Evolutionary conservation across 1,140 invertebrate genomes (phyloP), one percentile per base, ranked within the genome.

Genomic region (Portunus trituberculatus): DNA sequence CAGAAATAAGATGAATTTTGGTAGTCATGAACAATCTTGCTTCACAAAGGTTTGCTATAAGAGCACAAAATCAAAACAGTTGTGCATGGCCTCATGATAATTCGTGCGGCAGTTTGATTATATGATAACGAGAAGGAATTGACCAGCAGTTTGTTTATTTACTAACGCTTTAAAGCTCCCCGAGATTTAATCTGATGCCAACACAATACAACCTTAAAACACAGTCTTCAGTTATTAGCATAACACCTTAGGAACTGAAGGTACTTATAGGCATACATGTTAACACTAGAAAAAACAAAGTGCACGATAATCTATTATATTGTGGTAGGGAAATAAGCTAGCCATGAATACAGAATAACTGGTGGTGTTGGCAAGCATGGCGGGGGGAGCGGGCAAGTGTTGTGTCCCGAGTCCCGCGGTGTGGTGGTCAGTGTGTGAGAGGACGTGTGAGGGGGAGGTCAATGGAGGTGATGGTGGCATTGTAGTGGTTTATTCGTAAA

Each of bases 351-450:
- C 1, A n/a, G 52, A 20, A 59, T 12, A 59, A n/a, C 10, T 76
- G 20, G n/a, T 2, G 8, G 7, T 7, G 67, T 12, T 59, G n/a
- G 67, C 20, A 76, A 8, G 67, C 12, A 20, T 76, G 67, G 67
- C 67, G 8, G 52, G 67, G 67, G 67, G 20, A 12, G 12, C 20
- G 67, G 25, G 67, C 20, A 25, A 76, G 67, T 76, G 67, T 76
- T 25, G 67, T 76, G 67, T 76, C 20, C 7, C 10, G 7, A 4
- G 59, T 76, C 3, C 16, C 16, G 46, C 32, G 82, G 8, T 89
- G 45, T 29, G 20, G 39, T 90, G 59, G 88, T 94, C 92, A 93
- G 93, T 94, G 67, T 91, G 67, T 29, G 93, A 91, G 93, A 29
- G 88, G 52, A 67, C 76, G 88, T 90, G 93, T 90, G 88, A 10